phyloP scores from a whole-genome alignment of 2,797 vertebrate genomes.

The Silurus aristotelis region DNA sequence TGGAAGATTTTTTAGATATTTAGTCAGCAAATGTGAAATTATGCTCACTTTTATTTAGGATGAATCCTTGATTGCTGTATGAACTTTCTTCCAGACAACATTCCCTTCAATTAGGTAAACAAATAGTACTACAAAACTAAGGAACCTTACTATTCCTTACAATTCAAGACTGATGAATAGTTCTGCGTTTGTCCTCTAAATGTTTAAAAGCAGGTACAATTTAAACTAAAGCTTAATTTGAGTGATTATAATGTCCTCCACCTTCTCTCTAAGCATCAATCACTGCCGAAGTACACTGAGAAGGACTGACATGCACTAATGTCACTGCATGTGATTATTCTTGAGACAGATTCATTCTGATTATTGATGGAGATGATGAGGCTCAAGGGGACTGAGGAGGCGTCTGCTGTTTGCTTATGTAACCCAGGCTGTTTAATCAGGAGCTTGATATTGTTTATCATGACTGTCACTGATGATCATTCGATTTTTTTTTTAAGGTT shows the following conservation, averaged over 20 bases:
- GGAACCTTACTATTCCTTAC: not conserved
- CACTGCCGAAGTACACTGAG: constrained; percentile 69
- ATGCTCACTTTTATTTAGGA: not conserved
- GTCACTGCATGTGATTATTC: constrained; percentile 59
- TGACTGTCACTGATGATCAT: constrained; percentile 6
- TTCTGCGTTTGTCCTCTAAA: constrained; percentile 58
- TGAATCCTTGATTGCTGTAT: not conserved
- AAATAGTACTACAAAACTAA: constrained; percentile 5
- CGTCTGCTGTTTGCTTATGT: constrained; percentile 22
- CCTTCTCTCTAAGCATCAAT: constrained; percentile 68
- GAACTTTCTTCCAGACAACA: constrained; percentile 20
- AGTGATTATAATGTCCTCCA: constrained; percentile 70
- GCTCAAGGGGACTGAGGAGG: constrained; percentile 55
- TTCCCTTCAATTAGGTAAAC: constrained; percentile 22
- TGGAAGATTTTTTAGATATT: too few relatives aligned
- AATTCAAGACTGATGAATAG: constrained; percentile 50
- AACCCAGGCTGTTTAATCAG: constrained; percentile 7
- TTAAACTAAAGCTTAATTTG: constrained; percentile 62
- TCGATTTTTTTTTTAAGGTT: not conserved
- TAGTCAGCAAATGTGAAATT: not conserved
- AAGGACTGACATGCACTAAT: constrained; percentile 62
- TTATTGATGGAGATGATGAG: constrained; percentile 63
- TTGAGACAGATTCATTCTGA: constrained; percentile 69
- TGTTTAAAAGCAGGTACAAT: constrained; percentile 67
- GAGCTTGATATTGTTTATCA: constrained; percentile 1